Conservation (phyloP, 2,113 vertebrate genomes). For the Ceuthmochares aereus region DNA sequence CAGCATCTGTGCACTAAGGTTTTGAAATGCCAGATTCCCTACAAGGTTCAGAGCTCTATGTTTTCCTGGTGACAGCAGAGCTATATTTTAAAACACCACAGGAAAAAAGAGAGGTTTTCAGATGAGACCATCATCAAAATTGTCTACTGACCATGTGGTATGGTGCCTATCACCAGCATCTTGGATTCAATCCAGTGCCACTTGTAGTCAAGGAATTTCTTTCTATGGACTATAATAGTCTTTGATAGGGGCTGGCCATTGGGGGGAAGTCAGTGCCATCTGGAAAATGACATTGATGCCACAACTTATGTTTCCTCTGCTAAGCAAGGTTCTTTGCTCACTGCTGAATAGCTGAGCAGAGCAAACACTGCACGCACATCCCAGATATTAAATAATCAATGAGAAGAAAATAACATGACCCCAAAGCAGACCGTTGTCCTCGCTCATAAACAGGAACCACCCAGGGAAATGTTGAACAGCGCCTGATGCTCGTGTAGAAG, state of each 20-base stretch:
- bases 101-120: not conserved
- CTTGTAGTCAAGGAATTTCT: not conserved
- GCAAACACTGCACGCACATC: not conserved
- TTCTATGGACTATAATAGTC: not conserved
- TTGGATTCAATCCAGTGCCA: not conserved
- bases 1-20: not conserved
- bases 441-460: not conserved
- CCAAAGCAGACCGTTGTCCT: not conserved
- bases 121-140: not conserved
- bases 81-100: not conserved
- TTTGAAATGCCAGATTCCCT: not conserved
- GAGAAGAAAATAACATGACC: not conserved
- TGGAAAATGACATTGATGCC: not conserved
- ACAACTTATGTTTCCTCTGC: not conserved
- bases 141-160: not conserved
- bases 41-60: not conserved
- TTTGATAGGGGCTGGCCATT: not conserved
- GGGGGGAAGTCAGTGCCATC: not conserved
- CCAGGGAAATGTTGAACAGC: not conserved
- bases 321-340: not conserved
- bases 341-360: not conserved
- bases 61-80: not conserved
- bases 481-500: not conserved
- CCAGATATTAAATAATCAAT: not conserved
- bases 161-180: not conserved